These are phyloP conservation scores for Drosophila takahashii DNA, from an alignment of 1,140 invertebrate genomes.

Conservation along the genomic window DNA sequence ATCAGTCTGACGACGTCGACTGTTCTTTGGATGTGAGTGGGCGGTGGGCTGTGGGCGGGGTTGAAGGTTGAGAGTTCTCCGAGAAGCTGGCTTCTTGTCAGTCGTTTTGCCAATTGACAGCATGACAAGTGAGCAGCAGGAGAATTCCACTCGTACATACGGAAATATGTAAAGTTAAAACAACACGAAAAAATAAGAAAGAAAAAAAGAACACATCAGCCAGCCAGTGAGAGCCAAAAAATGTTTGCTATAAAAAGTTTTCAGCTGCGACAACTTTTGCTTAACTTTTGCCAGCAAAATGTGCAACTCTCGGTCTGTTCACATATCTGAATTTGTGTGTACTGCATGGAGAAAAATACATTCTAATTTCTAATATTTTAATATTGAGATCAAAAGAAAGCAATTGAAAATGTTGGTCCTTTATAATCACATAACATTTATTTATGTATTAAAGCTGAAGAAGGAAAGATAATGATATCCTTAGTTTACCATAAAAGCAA, in stretches of 20 bases:
- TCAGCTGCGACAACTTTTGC: slow-evolving; percentile 69
- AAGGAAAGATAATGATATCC: too few relatives aligned
- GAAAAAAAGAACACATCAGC: slow-evolving; percentile 4
- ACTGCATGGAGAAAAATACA: slow-evolving; percentile 18
- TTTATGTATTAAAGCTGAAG: too few relatives aligned
- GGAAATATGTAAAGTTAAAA: slow-evolving; percentile 69
- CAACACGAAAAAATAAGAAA: slow-evolving; percentile 37
- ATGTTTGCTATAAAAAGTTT: slow-evolving; percentile 72
- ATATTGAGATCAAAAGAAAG: neutral
- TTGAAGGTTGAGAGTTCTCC: slow-evolving; percentile 32
- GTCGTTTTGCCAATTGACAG: slow-evolving; percentile 80
- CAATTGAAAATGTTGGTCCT: neutral
- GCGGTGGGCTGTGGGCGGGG: slow-evolving; percentile 1
- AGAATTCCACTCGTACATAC: slow-evolving; percentile 75
- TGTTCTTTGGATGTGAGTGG: slow-evolving; percentile 24
- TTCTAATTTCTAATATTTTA: neutral
- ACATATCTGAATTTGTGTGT: slow-evolving; percentile 16
- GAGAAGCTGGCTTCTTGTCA: slow-evolving; percentile 54
- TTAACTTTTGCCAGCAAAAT: slow-evolving; percentile 67
- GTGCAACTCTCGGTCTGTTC: slow-evolving; percentile 37
- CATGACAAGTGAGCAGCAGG: slow-evolving; percentile 81
- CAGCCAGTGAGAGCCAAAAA: slow-evolving; percentile 45
- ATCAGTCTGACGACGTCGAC: slow-evolving; percentile 63
- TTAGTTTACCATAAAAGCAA: too few relatives aligned
- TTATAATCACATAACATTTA: too few relatives aligned